These are phyloP conservation scores for Heliconius hewitsoni DNA, from an alignment of 1,140 invertebrate species.

Conservation along the genomic window DNA sequence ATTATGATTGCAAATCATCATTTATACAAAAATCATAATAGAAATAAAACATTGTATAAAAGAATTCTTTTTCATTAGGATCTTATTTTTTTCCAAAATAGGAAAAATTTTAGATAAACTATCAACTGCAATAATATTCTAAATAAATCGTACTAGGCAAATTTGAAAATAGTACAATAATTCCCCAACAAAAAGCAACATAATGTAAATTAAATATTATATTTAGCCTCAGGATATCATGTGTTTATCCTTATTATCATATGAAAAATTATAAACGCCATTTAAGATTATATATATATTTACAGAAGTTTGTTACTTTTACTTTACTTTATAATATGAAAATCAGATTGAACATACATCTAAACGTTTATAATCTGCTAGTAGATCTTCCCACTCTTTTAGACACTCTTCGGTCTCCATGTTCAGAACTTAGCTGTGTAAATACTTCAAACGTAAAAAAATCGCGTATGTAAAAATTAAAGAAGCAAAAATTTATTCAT, in stretches of 20 bases:
- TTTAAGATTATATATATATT: neutral
- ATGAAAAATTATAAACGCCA: neutral
- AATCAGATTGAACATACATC: constrained; percentile 81
- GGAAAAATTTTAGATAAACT: neutral
- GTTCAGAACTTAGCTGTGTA: constrained; percentile 32
- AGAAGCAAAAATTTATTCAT: constrained; percentile 29
- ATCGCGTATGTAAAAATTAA: constrained; percentile 11
- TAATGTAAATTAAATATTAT: neutral
- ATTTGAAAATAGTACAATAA: neutral
- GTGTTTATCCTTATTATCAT: neutral
- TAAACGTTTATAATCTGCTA: constrained; percentile 87
- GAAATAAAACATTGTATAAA: too few relatives aligned
- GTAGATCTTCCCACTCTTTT: constrained; percentile 90
- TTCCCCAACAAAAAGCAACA: neutral
- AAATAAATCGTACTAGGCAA: too few relatives aligned
- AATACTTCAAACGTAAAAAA: constrained; percentile 6
- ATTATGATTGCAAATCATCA: too few relatives aligned
- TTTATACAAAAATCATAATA: too few relatives aligned
- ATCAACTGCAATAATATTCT: neutral
- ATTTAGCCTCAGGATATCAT: neutral
- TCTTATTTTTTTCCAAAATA: too few relatives aligned
- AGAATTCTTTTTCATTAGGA: too few relatives aligned
- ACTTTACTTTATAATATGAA: neutral
- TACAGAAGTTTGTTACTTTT: neutral
- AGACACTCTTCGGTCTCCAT: constrained; percentile 84